phyloP scores from a whole-genome alignment of 2,888 invertebrate genomes.

The Lasioglossum lativentre region DNA sequence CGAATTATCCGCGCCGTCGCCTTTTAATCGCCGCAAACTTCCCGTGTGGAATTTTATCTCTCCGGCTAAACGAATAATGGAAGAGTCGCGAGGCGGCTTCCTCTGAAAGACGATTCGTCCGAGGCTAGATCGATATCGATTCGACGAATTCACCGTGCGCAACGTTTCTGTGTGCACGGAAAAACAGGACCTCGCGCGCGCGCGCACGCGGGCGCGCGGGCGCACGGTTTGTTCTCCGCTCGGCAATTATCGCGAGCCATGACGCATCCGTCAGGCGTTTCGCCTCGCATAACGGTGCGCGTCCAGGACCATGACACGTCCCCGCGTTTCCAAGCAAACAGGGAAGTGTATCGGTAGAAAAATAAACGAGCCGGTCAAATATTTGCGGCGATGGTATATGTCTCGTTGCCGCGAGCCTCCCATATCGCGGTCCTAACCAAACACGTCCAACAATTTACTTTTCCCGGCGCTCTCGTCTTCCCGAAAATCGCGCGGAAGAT shows the following conservation, averaged over 20 bases:
- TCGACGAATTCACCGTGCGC: not conserved
- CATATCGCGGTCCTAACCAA: conserved; percentile 42
- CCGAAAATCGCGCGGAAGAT: not conserved
- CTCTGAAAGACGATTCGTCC: not conserved
- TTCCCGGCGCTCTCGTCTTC: not conserved
- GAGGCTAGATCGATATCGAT: conserved; percentile 1
- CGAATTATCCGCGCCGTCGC: not conserved
- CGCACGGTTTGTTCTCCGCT: not conserved
- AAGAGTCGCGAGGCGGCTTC: not conserved
- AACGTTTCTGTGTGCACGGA: not conserved
- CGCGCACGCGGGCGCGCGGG: not conserved
- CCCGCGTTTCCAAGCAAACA: conserved; percentile 24
- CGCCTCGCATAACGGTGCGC: conserved; percentile 59
- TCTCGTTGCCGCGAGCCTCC: conserved; percentile 5
- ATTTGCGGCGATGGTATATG: conserved; percentile 42
- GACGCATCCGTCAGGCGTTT: conserved; percentile 54
- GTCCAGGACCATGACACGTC: conserved; percentile 39
- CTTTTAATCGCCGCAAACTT: not conserved
- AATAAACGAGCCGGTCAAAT: conserved; percentile 50
- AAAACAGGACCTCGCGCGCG: not conserved
- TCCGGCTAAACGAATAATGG: not conserved
- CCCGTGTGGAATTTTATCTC: not conserved
- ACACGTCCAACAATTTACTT: conserved; percentile 1
- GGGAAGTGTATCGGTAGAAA: conserved; percentile 50
- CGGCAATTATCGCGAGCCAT: conserved; percentile 57